Evolutionary conservation across 2,888 invertebrate species (phyloP).

Genomic region (Drosophila longiperda): DNA sequence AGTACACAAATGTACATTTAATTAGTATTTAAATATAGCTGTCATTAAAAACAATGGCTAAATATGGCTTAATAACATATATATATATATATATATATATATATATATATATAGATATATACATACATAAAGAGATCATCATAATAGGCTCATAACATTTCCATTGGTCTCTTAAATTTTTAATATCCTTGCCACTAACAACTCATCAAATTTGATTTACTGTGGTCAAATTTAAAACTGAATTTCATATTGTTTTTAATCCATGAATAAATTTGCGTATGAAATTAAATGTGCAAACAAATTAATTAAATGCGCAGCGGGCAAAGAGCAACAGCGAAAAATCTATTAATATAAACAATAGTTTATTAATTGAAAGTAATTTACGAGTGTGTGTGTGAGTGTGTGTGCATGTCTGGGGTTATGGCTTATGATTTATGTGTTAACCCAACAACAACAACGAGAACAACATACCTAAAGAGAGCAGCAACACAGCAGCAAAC

Average conservation of each 20-base stretch:
- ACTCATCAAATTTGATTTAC: neutral
- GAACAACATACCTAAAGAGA: conserved; percentile 13
- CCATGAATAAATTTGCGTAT: neutral
- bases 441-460: conserved; percentile 26
- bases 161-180: neutral
- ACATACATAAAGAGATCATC: neutral
- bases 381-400: conserved; percentile 34
- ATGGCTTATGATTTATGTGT: conserved; percentile 62
- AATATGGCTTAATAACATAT: no score
- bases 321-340: conserved; percentile 39
- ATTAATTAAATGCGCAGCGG: conserved; percentile 49
- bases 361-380: conserved; percentile 77
- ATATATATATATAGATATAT: neutral
- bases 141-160: neutral
- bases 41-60: no score
- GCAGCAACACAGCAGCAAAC: conserved; percentile 17
- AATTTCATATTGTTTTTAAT: neutral
- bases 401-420: conserved; percentile 11
- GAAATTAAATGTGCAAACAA: conserved; percentile 75
- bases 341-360: conserved; percentile 77
- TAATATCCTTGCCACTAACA: conserved; percentile 1
- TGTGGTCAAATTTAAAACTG: neutral
- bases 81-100: neutral
- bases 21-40: neutral
- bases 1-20: neutral